Evolutionary conservation across 2,797 vertebrate genomes (phyloP).

Genomic region (Melanotaenia parkinsoni): DNA sequence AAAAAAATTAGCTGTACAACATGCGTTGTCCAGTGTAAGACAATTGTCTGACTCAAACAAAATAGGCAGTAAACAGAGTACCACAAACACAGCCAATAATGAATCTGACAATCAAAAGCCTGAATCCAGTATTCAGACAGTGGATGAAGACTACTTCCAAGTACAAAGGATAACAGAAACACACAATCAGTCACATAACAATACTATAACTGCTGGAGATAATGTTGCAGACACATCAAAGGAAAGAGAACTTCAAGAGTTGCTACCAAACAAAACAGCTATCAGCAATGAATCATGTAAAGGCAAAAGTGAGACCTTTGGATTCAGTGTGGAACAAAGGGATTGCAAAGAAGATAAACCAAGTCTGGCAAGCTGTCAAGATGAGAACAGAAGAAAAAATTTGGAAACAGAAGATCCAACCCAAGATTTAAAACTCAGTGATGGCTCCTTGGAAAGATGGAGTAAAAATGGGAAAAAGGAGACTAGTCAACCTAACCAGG

Average conservation of each 20-base stretch:
- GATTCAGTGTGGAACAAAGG: conserved; percentile 42
- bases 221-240: conserved; percentile 32
- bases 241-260: conserved; percentile 23
- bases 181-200: conserved; percentile 13
- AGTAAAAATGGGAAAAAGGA: conserved; percentile 40
- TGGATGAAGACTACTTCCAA: conserved; percentile 75
- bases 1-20: conserved; percentile 39
- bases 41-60: conserved; percentile 52
- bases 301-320: conserved; percentile 37
- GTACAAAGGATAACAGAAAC: conserved; percentile 58
- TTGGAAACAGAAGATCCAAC: conserved; percentile 28
- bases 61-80: conserved; percentile 34
- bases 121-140: conserved; percentile 34
- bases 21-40: conserved; percentile 47
- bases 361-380: conserved; percentile 32
- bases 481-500: conserved; percentile 35
- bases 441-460: conserved; percentile 34
- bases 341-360: conserved; percentile 44
- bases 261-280: conserved; percentile 33
- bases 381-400: conserved; percentile 43
- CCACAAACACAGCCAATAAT: conserved; percentile 14
- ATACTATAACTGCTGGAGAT: conserved; percentile 9
- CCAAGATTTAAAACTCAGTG: conserved; percentile 34
- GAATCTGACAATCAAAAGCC: conserved; percentile 22
- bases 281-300: conserved; percentile 27